Percentiles rank a stretch among this genome's conserved stretches.
These are phyloP conservation scores for Hyles lineata DNA, from an alignment of 2,888 invertebrate genomes.

Conservation along the genomic window DNA sequence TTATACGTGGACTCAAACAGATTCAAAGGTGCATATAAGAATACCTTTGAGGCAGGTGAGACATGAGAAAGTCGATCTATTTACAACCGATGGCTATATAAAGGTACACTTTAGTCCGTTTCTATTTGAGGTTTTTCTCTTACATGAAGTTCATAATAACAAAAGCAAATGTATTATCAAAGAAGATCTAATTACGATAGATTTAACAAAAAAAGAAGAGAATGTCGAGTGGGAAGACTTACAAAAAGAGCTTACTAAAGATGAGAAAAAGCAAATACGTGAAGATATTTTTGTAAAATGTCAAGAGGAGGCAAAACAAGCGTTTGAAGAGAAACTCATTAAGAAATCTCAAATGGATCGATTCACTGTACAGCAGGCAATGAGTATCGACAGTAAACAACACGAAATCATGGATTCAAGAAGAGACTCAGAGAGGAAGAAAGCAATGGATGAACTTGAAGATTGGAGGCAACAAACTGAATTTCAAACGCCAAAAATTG, in stretches of 20 bases:
- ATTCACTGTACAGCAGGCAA: slow-evolving; percentile 77
- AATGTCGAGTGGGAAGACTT: slow-evolving; percentile 84
- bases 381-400: slow-evolving; percentile 79
- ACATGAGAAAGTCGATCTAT: slow-evolving; percentile 87
- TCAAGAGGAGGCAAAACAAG: slow-evolving; percentile 82
- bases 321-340: slow-evolving; percentile 79
- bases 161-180: slow-evolving; percentile 87
- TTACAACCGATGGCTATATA: slow-evolving; percentile 88
- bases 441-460: slow-evolving; percentile 88
- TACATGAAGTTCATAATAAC: slow-evolving; percentile 84
- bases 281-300: slow-evolving; percentile 84
- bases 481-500: background rate
- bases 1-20: slow-evolving; percentile 90
- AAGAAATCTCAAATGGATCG: slow-evolving; percentile 84
- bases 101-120: slow-evolving; percentile 90
- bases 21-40: slow-evolving; percentile 84
- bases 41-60: slow-evolving; percentile 87
- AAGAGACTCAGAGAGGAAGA: slow-evolving; percentile 85
- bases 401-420: slow-evolving; percentile 86
- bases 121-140: slow-evolving; percentile 90
- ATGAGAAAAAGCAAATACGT: slow-evolving; percentile 83
- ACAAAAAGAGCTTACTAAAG: slow-evolving; percentile 83
- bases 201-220: slow-evolving; percentile 86
- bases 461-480: slow-evolving; percentile 75
- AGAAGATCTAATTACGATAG: slow-evolving; percentile 86